Percentiles rank a stretch among this genome's conserved stretches.
phyloP scores from a whole-genome alignment of 1,140 invertebrate genomes.

The Heliconius congener region DNA sequence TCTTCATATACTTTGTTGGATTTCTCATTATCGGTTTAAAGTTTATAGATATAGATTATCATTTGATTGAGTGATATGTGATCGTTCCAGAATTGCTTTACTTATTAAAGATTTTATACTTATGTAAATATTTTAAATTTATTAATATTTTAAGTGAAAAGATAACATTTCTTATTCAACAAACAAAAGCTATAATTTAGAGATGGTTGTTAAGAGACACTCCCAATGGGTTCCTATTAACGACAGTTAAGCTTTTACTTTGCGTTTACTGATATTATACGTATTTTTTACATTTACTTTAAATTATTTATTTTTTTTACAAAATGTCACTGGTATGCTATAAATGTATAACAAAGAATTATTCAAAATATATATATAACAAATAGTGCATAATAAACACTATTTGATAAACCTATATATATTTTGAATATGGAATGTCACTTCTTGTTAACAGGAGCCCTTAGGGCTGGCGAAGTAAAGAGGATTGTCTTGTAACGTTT shows the following conservation, averaged over 20 bases:
- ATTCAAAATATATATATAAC: neutral
- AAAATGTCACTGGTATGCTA: neutral
- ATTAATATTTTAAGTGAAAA: neutral
- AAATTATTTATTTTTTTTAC: neutral
- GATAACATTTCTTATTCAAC: neutral
- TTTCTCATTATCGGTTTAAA: conserved; percentile 26
- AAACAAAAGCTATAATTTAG: neutral
- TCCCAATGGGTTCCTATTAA: conserved; percentile 23
- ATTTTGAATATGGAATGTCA: conserved; percentile 13
- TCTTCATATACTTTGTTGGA: conserved; percentile 20
- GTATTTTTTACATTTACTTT: neutral
- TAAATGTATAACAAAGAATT: neutral
- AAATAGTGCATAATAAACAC: neutral
- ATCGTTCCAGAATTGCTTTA: conserved; percentile 11
- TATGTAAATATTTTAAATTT: conserved; percentile 17
- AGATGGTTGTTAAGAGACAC: neutral
- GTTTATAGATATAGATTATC: conserved; percentile 20
- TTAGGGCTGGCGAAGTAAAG: conserved; percentile 24
- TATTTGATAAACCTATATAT: neutral
- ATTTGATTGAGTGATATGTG: conserved; percentile 8
- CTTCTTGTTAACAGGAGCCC: conserved; percentile 23
- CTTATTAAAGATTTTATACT: neutral
- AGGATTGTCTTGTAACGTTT: conserved; percentile 37
- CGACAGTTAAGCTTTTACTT: neutral
- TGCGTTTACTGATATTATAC: neutral